Percentiles rank a stretch among this genome's conserved stretches.
phyloP scores from a whole-genome alignment of 2,797 vertebrate species.

The Denticeps clupeoides region DNA sequence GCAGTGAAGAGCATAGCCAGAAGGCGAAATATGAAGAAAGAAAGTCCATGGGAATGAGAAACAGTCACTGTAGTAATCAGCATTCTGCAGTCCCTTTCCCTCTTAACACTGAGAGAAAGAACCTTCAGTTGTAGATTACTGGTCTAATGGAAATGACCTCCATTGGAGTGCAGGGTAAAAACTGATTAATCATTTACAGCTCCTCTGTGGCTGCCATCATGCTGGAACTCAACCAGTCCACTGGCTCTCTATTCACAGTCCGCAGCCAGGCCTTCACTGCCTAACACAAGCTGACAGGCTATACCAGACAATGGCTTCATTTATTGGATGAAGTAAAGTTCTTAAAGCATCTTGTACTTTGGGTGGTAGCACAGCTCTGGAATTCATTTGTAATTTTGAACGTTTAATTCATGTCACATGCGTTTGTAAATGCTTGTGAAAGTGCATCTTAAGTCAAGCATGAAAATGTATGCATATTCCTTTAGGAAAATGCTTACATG shows the following conservation, averaged over 20 bases:
- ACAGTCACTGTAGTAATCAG: constrained; percentile 12
- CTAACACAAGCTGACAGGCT: background rate
- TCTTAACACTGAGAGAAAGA: constrained; percentile 6
- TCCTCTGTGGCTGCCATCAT: background rate
- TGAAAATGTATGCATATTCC: too few species aligned
- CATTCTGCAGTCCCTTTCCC: constrained; percentile 15
- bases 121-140: constrained; percentile 24
- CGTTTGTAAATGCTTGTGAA: too few species aligned
- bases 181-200: constrained; percentile 36
- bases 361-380: too few species aligned
- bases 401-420: too few species aligned
- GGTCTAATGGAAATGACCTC: constrained; percentile 39
- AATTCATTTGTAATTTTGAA: too few species aligned
- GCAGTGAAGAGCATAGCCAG: background rate
- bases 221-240: background rate
- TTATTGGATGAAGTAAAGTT: too few species aligned
- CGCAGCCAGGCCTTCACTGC: background rate
- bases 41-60: background rate
- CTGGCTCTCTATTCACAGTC: background rate
- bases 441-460: too few species aligned
- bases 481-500: too few species aligned
- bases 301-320: too few species aligned
- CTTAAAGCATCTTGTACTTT: too few species aligned
- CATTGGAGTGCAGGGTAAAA: constrained; percentile 31
- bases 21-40: background rate